Base-by-base conservation (phyloP, 2,797 vertebrate species). In the Halcyon leucocephala region DNA sequence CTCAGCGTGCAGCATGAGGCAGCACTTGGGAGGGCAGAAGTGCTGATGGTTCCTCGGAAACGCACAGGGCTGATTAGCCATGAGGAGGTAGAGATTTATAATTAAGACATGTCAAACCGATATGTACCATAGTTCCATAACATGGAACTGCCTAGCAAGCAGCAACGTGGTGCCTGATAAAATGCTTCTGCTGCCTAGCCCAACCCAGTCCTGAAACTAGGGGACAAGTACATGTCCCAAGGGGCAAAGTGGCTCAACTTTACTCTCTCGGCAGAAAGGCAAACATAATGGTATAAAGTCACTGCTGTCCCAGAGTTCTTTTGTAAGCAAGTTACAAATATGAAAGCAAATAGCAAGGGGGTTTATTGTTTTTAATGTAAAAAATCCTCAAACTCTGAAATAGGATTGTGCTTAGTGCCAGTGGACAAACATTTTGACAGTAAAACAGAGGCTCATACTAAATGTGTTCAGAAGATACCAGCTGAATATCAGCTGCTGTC, bases 51-150 rank as follows among this genome's bases (percentile, higher is more conserved):
- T 84, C 55, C 62, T 93, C 70, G 74, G 78, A 97, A 95, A 93
- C 0, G 1, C 69, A 81, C 39, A 29, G n/a, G 28, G 72, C 37
- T 89, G 55, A 93, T 87, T 80, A 92, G 60, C 55, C 65, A 14
- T 18, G 64, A 91, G 54, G 52, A 96, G 35, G 41, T 37, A 69
- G 65, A 72, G 54, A 86, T 94, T 95, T 90, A 91, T 86, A 95
- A 97, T 94, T 94, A 95, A 87, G 55, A 74, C 1, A 1, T 17
- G 12, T 51, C 33, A 31, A 93, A 91, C 14, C 0, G 5, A 21
- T 67, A 80, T 4, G 24, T 20, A 61, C 29, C 24, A 49, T 51
- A 2, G 0, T 89, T 83, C 64, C 39, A 5, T 54, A 77, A 76
- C 25, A 17, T 6, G 17, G 5, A 91, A 46, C 26, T 48, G 39